A percentile compares a stretch with the other conserved stretches of the same genome.
Conservation (phyloP, 2,797 vertebrate species). For the Rousettus madagascariensis region DNA sequence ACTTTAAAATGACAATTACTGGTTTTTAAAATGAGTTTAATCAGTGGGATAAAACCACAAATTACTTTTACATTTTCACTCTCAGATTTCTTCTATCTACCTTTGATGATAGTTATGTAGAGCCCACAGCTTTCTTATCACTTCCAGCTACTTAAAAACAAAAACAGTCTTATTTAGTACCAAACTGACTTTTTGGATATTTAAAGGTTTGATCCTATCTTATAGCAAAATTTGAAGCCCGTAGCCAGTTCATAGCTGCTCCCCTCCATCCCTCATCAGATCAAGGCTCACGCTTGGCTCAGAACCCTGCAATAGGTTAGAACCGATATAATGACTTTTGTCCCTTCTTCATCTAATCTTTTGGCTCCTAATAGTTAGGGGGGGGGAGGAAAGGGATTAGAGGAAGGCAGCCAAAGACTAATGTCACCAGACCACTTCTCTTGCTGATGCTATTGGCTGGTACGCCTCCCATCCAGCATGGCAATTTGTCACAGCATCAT, state of each 20-base stretch:
- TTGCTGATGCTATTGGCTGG: background rate
- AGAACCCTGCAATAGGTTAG: background rate
- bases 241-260: background rate
- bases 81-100: background rate
- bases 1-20: conserved; percentile 5
- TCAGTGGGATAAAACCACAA: background rate
- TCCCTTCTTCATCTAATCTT: background rate
- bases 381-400: background rate
- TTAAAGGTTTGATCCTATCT: background rate
- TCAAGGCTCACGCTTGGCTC: background rate
- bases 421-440: background rate
- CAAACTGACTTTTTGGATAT: background rate
- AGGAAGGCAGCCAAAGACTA: background rate
- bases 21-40: background rate
- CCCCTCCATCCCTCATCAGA: fast-evolving
- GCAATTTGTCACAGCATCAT: background rate
- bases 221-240: background rate
- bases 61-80: background rate
- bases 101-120: no score
- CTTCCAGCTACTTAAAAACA: background rate
- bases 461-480: background rate
- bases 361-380: background rate
- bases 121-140: background rate
- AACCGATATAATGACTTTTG: background rate
- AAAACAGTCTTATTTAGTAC: background rate